phyloP scores from a whole-genome alignment of 2,113 vertebrate species.

The Riparia riparia region DNA sequence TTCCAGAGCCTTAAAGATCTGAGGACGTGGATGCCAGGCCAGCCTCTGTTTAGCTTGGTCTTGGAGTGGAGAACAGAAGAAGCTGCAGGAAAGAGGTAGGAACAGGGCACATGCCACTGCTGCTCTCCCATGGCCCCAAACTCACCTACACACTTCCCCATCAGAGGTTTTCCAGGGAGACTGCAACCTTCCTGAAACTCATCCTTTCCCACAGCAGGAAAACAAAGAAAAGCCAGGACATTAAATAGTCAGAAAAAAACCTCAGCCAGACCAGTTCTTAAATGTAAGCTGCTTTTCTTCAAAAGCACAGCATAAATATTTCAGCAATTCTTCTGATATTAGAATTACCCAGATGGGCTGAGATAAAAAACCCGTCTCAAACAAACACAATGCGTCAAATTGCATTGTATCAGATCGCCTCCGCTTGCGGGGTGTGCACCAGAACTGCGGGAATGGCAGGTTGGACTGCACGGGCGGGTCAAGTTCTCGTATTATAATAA shows the following conservation, averaged over 20 bases:
- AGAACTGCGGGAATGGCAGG: neutral
- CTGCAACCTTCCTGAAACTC: neutral
- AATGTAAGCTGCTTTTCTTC: neutral
- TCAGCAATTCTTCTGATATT: neutral
- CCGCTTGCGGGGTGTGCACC: rapidly evolving
- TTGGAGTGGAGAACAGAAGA: neutral
- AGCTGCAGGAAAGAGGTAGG: neutral
- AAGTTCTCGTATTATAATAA: neutral
- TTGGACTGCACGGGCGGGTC: neutral
- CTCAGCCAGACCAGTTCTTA: neutral
- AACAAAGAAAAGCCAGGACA: neutral
- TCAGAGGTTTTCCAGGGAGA: neutral
- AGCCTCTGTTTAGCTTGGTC: neutral
- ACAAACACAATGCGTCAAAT: neutral
- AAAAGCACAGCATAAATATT: neutral
- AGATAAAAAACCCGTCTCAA: neutral
- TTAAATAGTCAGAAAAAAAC: neutral
- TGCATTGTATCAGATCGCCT: neutral
- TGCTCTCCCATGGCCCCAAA: neutral
- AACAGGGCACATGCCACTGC: rapidly evolving
- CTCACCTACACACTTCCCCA: neutral
- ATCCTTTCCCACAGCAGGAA: neutral
- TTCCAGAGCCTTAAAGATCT: neutral
- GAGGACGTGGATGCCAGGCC: neutral
- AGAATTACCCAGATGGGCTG: neutral